Evolutionary conservation across 2,888 invertebrate genomes (phyloP), one percentile per base, ranked within the genome.

Genomic region (Lottia scabra): DNA sequence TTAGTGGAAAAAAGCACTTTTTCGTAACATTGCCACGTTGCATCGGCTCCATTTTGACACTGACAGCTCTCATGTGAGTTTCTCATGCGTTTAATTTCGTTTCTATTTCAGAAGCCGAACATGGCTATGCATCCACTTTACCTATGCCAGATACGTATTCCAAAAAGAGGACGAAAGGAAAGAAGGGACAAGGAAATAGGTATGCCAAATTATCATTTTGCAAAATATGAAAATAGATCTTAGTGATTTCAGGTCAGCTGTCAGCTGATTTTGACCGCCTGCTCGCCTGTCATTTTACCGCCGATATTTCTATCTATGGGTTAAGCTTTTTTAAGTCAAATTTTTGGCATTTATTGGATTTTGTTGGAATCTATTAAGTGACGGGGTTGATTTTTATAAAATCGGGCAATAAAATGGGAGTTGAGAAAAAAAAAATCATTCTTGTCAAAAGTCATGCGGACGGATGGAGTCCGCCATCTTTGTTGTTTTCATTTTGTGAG

Each of bases 181-280:
- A 95, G 92, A 95, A 95, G 92, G 93, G 95, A 90, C 95, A 95
- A 92, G 95, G 95, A 92, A 95, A 94, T 93, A 94, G 95, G 95
- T 95, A 91, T 91, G 93, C 89, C 45, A 56, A 66, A 69, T 12
- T 30, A 44, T 48, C 74, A 56, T 63, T 70, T 70, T 46, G 13
- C 19, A 30, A 70, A 63, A 30, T 48, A 44, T 27, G 30, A 13
- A 16, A 19, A 38, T 38, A 10, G 38, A 38, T 38, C 38, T 38
- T 38, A 8, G 38, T 38, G 38, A 38, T 38, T 38, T 74, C 75
- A 75, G 77, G 76, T 80, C 78, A 80, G 74, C 76, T 78, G 80
- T 80, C 78, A 78, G 74, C 74, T 71, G 72, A 66, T 72, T 46
- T 38, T 65, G 48, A 56, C 56, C 70, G 70, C 65, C 70, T 56